Percentiles rank a stretch among this genome's conserved stretches.
phyloP scores from a whole-genome alignment of 2,888 invertebrate species.

The Eristalis pertinax region DNA sequence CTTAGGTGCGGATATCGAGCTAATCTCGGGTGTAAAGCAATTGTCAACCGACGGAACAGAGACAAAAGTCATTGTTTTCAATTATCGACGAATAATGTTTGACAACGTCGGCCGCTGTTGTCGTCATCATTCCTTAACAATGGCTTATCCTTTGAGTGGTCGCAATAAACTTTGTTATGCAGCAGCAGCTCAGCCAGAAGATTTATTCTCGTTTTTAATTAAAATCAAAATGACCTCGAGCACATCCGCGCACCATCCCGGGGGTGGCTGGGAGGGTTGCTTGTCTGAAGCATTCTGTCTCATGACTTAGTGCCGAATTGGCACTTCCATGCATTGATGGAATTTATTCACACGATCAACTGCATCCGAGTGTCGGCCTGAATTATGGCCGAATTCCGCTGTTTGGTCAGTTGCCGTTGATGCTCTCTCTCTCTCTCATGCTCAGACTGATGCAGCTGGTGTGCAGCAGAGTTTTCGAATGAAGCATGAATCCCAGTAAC shows the following conservation, averaged over 20 bases:
- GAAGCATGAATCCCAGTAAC: slow-evolving; percentile 49
- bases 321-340: slow-evolving; percentile 29
- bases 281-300: background rate
- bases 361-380: slow-evolving; percentile 23
- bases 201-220: slow-evolving; percentile 66
- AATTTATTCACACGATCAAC: slow-evolving; percentile 45
- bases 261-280: background rate
- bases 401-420: slow-evolving; percentile 38
- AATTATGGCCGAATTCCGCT: slow-evolving; percentile 20
- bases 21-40: slow-evolving; percentile 62
- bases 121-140: slow-evolving; percentile 43
- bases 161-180: background rate
- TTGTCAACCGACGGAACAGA: slow-evolving; percentile 57
- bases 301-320: slow-evolving; percentile 31
- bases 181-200: slow-evolving; percentile 6
- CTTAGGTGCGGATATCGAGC: slow-evolving; percentile 41
- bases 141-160: slow-evolving; percentile 38
- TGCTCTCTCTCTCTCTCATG: background rate
- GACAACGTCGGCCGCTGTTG: slow-evolving; percentile 1
- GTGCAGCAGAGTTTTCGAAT: slow-evolving; percentile 32
- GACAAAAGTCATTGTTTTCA: slow-evolving; percentile 69
- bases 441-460: slow-evolving; percentile 47
- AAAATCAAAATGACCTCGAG: slow-evolving; percentile 57
- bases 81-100: slow-evolving; percentile 61
- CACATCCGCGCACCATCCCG: background rate